Evolutionary conservation across 2,113 vertebrate genomes (phyloP).

Genomic region (Cinclus cinclus): DNA sequence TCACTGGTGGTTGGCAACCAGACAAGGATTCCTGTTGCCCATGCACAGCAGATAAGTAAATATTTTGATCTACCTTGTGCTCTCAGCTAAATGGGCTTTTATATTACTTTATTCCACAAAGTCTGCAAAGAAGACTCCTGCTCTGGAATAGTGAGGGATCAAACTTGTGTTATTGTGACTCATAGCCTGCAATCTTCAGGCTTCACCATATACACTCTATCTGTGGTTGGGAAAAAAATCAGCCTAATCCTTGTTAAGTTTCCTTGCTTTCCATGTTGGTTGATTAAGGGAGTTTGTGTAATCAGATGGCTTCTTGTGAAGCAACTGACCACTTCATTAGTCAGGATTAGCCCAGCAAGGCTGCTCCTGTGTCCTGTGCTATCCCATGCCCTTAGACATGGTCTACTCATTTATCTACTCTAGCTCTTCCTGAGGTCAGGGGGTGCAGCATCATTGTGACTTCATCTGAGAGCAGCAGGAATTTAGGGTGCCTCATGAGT

Average conservation of each 20-base stretch:
- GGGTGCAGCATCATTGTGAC: neutral
- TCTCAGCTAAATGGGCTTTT: constrained; percentile 6
- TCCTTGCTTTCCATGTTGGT: neutral
- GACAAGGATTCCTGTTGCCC: neutral
- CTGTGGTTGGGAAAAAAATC: neutral
- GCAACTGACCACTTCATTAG: neutral
- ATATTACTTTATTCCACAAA: neutral
- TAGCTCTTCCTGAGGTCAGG: neutral
- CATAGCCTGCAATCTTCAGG: neutral
- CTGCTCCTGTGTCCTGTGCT: neutral
- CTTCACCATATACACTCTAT: neutral
- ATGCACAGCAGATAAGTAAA: neutral
- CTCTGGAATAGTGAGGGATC: neutral
- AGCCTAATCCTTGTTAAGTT: neutral
- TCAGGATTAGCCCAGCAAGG: neutral
- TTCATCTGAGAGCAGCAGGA: neutral
- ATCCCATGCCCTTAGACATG: neutral
- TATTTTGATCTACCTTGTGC: constrained; percentile 10
- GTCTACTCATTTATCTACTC: neutral
- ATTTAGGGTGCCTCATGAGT: neutral
- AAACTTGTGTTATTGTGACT: neutral
- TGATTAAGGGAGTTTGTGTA: accelerated
- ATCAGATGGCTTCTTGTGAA: neutral
- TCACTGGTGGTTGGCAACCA: neutral
- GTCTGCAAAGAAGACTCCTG: neutral